Evolutionary conservation across 2,888 invertebrate genomes (phyloP).

Genomic region (Trilocha varians): DNA sequence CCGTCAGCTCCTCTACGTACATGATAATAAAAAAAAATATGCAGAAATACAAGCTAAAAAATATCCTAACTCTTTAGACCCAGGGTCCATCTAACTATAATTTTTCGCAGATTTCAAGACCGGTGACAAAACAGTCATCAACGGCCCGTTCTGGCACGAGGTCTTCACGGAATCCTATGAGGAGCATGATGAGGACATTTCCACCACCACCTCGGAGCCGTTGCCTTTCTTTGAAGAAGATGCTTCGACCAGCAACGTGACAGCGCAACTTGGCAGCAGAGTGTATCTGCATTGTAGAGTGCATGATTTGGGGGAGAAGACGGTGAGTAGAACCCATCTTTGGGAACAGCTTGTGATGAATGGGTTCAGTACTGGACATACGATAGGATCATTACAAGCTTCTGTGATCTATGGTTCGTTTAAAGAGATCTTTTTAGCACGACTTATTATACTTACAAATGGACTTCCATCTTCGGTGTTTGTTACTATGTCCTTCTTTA

Average conservation of each 20-base stretch:
- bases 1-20: no score
- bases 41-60: no score
- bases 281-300: conserved; percentile 79
- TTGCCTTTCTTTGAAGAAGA: conserved; percentile 82
- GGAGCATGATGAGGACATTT: conserved; percentile 50
- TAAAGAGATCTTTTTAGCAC: no score
- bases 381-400: no score
- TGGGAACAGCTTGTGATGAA: no score
- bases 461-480: no score
- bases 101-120: conserved; percentile 50
- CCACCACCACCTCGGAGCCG: conserved; percentile 78
- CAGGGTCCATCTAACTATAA: neutral
- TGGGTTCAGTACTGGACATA: no score
- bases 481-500: no score
- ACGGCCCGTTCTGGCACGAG: conserved; percentile 62
- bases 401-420: no score
- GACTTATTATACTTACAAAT: no score
- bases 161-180: conserved; percentile 58
- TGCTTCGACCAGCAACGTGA: conserved; percentile 77
- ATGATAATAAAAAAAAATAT: no score
- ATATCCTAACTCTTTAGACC: no score
- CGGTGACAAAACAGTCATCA: conserved; percentile 57
- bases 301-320: conserved; percentile 79
- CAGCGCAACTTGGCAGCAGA: conserved; percentile 76
- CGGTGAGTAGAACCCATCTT: conserved; percentile 74